A percentile compares a stretch with the other conserved stretches of the same genome.
phyloP scores from a whole-genome alignment of 2,888 invertebrate genomes.

The Smittia sp. region DNA sequence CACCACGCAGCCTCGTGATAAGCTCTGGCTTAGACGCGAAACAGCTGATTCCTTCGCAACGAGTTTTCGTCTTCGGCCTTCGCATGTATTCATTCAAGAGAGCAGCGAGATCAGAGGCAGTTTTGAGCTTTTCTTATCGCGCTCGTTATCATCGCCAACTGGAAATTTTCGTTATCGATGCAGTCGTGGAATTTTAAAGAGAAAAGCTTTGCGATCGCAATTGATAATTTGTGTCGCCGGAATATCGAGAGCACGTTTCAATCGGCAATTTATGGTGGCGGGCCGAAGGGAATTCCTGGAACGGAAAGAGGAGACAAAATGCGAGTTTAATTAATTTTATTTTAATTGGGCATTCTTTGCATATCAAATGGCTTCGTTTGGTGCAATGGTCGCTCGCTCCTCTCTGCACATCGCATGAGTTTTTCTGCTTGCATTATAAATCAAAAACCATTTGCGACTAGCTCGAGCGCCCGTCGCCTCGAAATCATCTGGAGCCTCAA shows the following conservation, averaged over 20 bases:
- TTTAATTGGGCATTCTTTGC: slow-evolving; percentile 32
- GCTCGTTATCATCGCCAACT: background rate
- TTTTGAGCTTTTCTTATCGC: too few species aligned
- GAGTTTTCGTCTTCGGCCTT: too few species aligned
- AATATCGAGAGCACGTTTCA: slow-evolving; percentile 10
- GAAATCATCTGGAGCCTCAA: background rate
- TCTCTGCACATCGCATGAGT: background rate
- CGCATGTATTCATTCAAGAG: too few species aligned
- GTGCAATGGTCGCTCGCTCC: background rate
- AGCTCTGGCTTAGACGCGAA: too few species aligned
- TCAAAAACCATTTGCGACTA: background rate
- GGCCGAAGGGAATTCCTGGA: slow-evolving; percentile 4
- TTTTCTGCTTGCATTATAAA: background rate
- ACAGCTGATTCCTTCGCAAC: too few species aligned
- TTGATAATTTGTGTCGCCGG: slow-evolving; percentile 4
- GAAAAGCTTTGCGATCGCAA: background rate
- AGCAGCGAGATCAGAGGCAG: too few species aligned
- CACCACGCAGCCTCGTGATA: too few species aligned
- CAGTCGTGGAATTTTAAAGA: background rate
- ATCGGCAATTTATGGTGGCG: background rate
- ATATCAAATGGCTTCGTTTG: slow-evolving; percentile 1
- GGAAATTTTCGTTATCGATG: background rate
- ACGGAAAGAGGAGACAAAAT: background rate
- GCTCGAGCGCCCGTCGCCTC: background rate
- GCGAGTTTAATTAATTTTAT: slow-evolving; percentile 22